Percentiles rank a stretch among this genome's conserved stretches.
phyloP scores from a whole-genome alignment of 1,140 invertebrate species.

The Wiebesia pumilae region DNA sequence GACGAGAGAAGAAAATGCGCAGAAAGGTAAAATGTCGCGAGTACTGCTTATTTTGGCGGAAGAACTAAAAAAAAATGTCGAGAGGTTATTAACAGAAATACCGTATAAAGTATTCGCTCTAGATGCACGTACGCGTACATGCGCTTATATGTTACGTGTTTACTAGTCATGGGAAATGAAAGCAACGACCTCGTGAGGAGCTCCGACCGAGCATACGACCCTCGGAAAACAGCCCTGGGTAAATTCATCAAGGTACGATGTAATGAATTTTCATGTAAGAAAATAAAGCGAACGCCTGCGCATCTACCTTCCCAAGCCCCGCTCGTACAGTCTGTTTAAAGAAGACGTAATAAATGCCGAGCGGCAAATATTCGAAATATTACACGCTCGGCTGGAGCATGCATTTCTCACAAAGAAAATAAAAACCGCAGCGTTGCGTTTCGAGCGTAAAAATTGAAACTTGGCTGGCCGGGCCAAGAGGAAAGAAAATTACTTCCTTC shows the following conservation, averaged over 20 bases:
- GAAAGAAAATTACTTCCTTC: background rate
- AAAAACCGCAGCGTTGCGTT: background rate
- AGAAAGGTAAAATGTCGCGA: background rate
- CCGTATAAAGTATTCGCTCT: background rate
- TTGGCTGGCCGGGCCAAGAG: background rate
- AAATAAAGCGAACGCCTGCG: background rate
- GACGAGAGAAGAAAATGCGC: too few relatives aligned
- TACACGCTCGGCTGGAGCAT: background rate
- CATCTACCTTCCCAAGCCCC: too few relatives aligned
- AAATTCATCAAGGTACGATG: constrained; percentile 23
- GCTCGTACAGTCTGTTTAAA: background rate
- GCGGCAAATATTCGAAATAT: background rate
- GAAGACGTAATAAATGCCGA: background rate
- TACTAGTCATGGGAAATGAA: constrained; percentile 26
- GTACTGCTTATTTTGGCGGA: background rate
- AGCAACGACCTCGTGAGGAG: background rate
- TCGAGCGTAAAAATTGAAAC: constrained; percentile 16
- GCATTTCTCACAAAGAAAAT: background rate
- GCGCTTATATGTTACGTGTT: background rate
- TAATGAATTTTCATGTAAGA: constrained; percentile 41
- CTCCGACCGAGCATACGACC: background rate
- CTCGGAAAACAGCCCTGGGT: constrained; percentile 8
- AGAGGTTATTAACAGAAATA: background rate
- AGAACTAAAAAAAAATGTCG: background rate
- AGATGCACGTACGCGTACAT: background rate